Conservation (phyloP, 2,888 invertebrate genomes). For the Eucera pruinosa region DNA sequence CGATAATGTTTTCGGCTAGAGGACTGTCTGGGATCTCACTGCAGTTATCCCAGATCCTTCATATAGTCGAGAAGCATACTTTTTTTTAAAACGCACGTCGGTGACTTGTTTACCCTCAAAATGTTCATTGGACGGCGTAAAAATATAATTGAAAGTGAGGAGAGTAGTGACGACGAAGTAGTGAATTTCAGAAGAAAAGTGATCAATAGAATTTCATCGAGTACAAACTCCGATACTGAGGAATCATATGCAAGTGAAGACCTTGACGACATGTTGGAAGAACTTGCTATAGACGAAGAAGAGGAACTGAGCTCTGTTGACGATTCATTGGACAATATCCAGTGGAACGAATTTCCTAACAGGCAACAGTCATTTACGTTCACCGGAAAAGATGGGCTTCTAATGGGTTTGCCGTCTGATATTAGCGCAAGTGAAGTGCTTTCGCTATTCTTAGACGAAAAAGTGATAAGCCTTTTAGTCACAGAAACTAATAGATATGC, state of each 20-base stretch:
- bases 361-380: conserved; percentile 34
- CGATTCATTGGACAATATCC: conserved; percentile 54
- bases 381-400: conserved; percentile 47
- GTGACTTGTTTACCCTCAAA: background rate
- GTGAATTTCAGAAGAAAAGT: conserved; percentile 35
- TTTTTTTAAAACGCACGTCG: conserved; percentile 6
- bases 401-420: conserved; percentile 50
- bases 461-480: conserved; percentile 53
- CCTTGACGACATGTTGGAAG: conserved; percentile 49
- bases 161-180: conserved; percentile 40
- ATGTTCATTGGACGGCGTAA: background rate
- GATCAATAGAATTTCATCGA: conserved; percentile 51
- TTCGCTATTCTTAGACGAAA: conserved; percentile 52
- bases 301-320: conserved; percentile 24
- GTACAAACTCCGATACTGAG: conserved; percentile 49
- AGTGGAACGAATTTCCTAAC: conserved; percentile 48
- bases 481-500: conserved; percentile 51
- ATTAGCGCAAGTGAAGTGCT: conserved; percentile 43
- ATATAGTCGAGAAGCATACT: conserved; percentile 17
- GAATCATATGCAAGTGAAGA: conserved; percentile 56
- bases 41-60: conserved; percentile 9
- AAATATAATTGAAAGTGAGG: conserved; percentile 13
- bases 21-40: background rate
- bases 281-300: conserved; percentile 34
- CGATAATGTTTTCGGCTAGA: background rate